phyloP scores from a whole-genome alignment of 2,113 vertebrate species.

The Myotis yumanensis region DNA sequence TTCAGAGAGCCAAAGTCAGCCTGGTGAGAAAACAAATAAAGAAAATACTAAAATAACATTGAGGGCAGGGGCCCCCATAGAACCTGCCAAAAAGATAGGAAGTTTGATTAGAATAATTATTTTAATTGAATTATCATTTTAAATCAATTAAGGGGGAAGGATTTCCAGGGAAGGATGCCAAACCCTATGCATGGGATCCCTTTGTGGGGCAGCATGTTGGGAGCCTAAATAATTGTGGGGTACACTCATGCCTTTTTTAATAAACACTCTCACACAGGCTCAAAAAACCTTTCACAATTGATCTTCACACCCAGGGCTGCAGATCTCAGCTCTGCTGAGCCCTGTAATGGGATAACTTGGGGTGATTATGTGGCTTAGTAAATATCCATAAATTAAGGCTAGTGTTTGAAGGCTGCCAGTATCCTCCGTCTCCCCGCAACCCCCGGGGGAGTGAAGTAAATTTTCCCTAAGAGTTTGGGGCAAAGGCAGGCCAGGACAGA shows the following conservation, averaged over 20 bases:
- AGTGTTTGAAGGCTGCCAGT: constrained; percentile 78
- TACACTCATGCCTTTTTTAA: constrained; percentile 21
- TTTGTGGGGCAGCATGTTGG: constrained; percentile 72
- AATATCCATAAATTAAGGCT: constrained; percentile 82
- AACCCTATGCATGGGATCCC: constrained; percentile 72
- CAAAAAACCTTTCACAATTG: constrained; percentile 69
- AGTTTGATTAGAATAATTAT: constrained; percentile 84
- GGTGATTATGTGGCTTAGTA: constrained; percentile 81
- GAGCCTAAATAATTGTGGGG: constrained; percentile 61
- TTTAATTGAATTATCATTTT: constrained; percentile 80
- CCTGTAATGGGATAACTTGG: constrained; percentile 82
- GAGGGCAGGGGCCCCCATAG: constrained; percentile 53
- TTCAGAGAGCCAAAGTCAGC: constrained; percentile 58
- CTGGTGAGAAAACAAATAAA: constrained; percentile 72
- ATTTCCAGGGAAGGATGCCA: constrained; percentile 79
- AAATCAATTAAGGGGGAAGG: constrained; percentile 79
- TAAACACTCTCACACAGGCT: constrained; percentile 16
- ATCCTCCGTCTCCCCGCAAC: constrained; percentile 75
- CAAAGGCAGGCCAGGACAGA: constrained; percentile 67
- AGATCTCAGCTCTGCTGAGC: constrained; percentile 66
- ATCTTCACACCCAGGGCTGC: constrained; percentile 70
- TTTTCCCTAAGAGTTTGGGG: constrained; percentile 73
- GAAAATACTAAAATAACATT: constrained; percentile 77
- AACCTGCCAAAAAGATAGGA: constrained; percentile 78
- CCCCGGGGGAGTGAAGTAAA: constrained; percentile 79